phyloP scores from a whole-genome alignment of 2,888 invertebrate genomes.

The Tiliacea citrago region DNA sequence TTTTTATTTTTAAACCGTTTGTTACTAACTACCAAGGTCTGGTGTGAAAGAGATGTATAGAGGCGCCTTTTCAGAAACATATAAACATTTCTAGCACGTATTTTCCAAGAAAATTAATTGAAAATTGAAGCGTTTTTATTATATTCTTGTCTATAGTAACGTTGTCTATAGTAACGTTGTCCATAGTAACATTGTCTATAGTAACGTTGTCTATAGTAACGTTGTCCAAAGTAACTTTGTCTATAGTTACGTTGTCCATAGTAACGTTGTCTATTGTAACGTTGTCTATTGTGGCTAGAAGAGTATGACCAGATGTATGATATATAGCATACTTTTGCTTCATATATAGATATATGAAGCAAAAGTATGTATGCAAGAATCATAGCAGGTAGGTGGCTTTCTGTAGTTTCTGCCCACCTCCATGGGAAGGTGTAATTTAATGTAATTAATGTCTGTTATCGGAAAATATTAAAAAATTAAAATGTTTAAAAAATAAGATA shows the following conservation, averaged over 20 bases:
- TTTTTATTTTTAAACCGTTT: not conserved
- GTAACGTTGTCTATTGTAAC: not conserved
- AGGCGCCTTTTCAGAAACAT: not conserved
- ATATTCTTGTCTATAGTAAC: no score
- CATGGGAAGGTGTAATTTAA: not conserved
- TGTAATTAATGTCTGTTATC: not conserved
- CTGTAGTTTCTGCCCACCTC: no score
- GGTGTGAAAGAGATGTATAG: not conserved
- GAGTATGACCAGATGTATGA: not conserved
- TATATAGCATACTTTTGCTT: no score
- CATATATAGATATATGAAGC: no score
- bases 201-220: not conserved
- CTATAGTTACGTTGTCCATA: not conserved
- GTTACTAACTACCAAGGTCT: no score
- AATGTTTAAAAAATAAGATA: no score
- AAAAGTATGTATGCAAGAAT: no score
- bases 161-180: not conserved
- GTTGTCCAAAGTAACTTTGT: no score
- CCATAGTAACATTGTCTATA: not conserved
- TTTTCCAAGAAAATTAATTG: not conserved
- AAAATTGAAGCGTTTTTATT: not conserved
- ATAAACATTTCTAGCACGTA: not conserved
- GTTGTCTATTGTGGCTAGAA: not conserved
- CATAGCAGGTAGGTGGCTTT: no score
- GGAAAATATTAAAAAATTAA: not conserved